Evolutionary conservation across 2,797 vertebrate genomes (phyloP).

Genomic region (Sparus aurata): DNA sequence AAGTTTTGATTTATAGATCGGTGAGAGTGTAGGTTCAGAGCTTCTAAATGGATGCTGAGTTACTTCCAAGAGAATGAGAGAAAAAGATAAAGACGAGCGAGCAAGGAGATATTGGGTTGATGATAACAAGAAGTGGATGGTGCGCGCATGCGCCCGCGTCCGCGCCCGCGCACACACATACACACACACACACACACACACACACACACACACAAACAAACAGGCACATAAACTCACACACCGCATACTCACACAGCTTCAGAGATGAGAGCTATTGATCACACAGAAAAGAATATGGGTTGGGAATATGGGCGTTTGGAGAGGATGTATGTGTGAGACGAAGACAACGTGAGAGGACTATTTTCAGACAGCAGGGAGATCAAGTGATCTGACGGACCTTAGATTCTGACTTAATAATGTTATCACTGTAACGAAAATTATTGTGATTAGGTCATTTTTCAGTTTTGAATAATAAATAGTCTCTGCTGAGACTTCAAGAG

Average conservation of each 20-base stretch:
- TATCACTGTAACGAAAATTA: background rate
- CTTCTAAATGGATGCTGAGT: conserved; percentile 28
- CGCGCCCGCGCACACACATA: conserved; percentile 9
- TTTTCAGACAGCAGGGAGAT: background rate
- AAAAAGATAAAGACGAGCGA: conserved; percentile 10
- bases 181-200: conserved; percentile 8
- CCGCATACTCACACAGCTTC: background rate
- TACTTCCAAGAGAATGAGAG: conserved; percentile 39
- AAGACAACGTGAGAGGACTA: background rate
- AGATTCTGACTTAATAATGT: background rate
- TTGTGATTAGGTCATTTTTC: background rate
- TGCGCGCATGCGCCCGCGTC: conserved; percentile 9
- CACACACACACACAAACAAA: background rate
- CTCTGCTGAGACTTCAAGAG: background rate
- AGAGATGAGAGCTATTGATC: conserved; percentile 53
- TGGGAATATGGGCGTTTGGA: conserved; percentile 19
- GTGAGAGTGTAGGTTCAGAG: conserved; percentile 19
- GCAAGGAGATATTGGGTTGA: conserved; percentile 19
- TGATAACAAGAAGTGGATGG: conserved; percentile 25
- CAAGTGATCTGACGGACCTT: conserved; percentile 7
- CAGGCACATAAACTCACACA: background rate
- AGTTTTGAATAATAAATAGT: background rate
- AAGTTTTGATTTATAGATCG: conserved; percentile 36
- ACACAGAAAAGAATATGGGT: conserved; percentile 33
- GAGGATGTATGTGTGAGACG: conserved; percentile 17